Conservation (phyloP, 1,140 invertebrate species). For the Aphaenogaster floridana region DNA sequence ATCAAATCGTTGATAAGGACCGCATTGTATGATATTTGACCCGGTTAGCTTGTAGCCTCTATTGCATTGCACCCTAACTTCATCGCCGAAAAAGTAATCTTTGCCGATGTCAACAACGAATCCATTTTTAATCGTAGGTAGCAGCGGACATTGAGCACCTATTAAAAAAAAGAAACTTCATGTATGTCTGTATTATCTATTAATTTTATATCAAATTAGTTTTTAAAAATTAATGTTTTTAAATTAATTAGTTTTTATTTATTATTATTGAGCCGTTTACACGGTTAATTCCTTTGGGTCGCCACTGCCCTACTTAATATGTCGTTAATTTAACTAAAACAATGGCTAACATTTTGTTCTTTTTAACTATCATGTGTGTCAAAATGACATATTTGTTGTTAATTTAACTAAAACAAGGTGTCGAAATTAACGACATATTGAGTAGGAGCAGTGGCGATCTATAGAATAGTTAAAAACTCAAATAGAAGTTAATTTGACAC, state of each 20-base stretch:
- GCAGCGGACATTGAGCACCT: constrained; percentile 93
- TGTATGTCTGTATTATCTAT: not conserved
- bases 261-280: not conserved
- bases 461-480: no score
- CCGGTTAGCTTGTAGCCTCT: constrained; percentile 95
- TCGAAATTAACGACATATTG: no score
- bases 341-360: no score
- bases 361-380: no score
- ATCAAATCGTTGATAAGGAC: constrained; percentile 94
- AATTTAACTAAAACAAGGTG: no score
- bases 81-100: constrained; percentile 95
- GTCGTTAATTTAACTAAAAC: no score
- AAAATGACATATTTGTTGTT: no score
- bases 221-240: no score
- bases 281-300: no score
- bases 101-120: constrained; percentile 92
- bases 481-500: no score
- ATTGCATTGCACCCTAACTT: constrained; percentile 96
- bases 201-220: not conserved
- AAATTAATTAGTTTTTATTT: not conserved
- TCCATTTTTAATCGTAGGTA: constrained; percentile 95
- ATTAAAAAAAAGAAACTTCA: not conserved
- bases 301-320: no score
- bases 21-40: constrained; percentile 95
- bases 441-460: no score